Evolutionary conservation across 2,888 invertebrate species (phyloP), one percentile per base, ranked within the genome.

Genomic region (Gnatocerus cornutus): DNA sequence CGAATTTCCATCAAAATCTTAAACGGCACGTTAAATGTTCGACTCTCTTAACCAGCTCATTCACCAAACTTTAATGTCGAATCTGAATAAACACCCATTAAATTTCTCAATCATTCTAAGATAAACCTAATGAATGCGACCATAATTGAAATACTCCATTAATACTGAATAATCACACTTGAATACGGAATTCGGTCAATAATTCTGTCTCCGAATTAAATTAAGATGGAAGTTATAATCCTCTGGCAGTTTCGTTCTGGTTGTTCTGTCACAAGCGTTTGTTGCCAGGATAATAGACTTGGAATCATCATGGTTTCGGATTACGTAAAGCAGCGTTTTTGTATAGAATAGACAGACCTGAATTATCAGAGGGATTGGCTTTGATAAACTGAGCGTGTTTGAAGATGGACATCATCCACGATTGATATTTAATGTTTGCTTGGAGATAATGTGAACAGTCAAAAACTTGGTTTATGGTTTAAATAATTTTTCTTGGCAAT

Each of bases 201-300:
- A 53, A 43, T 43, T 56, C 43, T 12, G 12, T 56, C 39, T 43
- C 8, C 37, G 10, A 39, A 55, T 55, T 12, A 41, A 48, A 45
- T 45, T 41, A 30, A 29, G 59, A 43, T 27, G 16, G 56, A 41
- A 58, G 43, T 7, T 55, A 4, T 55, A 55, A 55, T 39, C 55
- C 53, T 53, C 10, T n/a, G 4, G 33, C 12, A 53, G 7, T 55
- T n/a, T 56, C 16, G 43, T 56, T 43, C 59, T 59, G 45, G 13
- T 59, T 59, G 30, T 59, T 59, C 29, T 58, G 58, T 16, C 41
- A n/a, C n/a, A n/a, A 43, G 39, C 13, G 16, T 16, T 46, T 46
- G 16, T 46, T 46, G n/a, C 8, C 12, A 14, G 46, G 14, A 46
- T 46, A 46, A 46, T 46, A 46, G 0, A 13, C 13, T 7, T 43